Evolutionary conservation across 2,797 vertebrate genomes (phyloP).

Genomic region (Nothura maculosa): DNA sequence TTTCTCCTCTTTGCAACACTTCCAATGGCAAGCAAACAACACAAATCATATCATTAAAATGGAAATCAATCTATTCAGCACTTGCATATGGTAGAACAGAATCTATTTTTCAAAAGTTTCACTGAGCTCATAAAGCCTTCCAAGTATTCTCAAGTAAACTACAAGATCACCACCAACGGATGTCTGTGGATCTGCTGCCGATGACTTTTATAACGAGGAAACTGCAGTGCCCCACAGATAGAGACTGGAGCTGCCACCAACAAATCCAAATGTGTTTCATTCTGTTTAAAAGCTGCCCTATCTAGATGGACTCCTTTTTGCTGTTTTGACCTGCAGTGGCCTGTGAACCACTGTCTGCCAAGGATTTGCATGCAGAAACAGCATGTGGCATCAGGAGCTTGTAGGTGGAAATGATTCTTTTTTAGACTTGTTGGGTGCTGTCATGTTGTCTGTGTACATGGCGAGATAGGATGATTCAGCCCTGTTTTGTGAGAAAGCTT

Average conservation of each 20-base stretch:
- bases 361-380: slow-evolving; percentile 61
- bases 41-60: neutral
- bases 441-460: neutral
- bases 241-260: neutral
- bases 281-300: slow-evolving; percentile 44
- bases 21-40: slow-evolving; percentile 7
- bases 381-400: neutral
- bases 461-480: slow-evolving; percentile 18
- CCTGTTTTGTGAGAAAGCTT: slow-evolving; percentile 54
- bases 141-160: slow-evolving; percentile 7
- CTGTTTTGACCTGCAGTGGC: slow-evolving; percentile 51
- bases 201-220: neutral
- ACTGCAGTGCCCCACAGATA: neutral
- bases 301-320: slow-evolving; percentile 36
- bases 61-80: neutral
- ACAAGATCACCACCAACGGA: neutral
- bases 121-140: neutral
- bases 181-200: neutral
- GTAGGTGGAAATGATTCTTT: neutral
- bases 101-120: slow-evolving; percentile 22
- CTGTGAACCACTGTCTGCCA: slow-evolving; percentile 41
- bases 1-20: slow-evolving; percentile 10
- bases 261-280: neutral
- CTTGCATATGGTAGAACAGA: neutral
- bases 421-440: neutral